Conservation (phyloP, 2,888 invertebrate genomes). For the Pristionchus arcanus region DNA sequence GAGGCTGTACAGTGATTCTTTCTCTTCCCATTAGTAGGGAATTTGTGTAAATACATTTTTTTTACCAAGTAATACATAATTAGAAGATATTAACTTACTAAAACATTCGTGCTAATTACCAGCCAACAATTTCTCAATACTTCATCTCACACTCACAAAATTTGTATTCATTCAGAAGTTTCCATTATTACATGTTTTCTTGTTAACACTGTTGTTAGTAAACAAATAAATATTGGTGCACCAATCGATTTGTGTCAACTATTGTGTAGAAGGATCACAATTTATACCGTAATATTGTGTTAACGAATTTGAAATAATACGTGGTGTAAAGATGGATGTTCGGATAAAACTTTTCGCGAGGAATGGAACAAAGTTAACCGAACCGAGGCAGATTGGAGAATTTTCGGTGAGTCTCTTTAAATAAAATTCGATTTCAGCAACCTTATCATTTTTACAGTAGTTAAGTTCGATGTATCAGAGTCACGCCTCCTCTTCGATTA, state of each 20-base stretch:
- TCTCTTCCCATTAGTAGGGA: not conserved
- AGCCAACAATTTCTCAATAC: too few species aligned
- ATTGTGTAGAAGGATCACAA: slow-evolving; percentile 1
- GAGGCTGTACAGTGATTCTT: not conserved
- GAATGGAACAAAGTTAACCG: slow-evolving; percentile 31
- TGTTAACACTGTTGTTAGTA: not conserved
- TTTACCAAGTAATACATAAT: too few species aligned
- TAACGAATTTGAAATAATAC: not conserved
- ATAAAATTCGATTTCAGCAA: not conserved
- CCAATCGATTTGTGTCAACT: not conserved
- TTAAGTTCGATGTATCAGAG: not conserved
- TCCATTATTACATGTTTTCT: not conserved
- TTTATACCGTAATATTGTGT: not conserved
- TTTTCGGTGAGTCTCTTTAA: not conserved
- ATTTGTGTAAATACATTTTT: too few species aligned
- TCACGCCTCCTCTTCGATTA: slow-evolving; percentile 35
- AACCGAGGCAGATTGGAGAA: slow-evolving; percentile 30
- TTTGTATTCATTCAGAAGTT: too few species aligned
- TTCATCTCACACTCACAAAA: too few species aligned
- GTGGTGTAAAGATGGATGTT: slow-evolving; percentile 4
- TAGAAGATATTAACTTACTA: too few species aligned
- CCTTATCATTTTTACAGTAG: not conserved
- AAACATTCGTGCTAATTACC: too few species aligned
- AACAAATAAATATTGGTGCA: not conserved
- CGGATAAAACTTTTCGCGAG: slow-evolving; percentile 38